A percentile compares a stretch with the other conserved stretches of the same genome.
phyloP scores from a whole-genome alignment of 92 coral and sea anemone genomes.

The Porites cylindrica region DNA sequence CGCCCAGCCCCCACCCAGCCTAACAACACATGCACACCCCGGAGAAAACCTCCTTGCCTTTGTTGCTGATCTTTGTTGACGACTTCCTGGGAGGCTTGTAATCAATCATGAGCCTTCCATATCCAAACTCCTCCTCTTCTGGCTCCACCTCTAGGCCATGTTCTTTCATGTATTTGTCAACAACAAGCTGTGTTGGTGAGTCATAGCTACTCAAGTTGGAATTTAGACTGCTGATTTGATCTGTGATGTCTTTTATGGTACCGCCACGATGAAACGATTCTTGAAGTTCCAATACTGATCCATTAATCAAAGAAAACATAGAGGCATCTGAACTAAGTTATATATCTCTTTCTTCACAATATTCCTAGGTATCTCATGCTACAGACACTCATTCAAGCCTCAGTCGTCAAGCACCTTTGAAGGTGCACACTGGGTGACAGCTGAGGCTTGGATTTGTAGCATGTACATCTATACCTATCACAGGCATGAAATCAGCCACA shows the following conservation, averaged over 20 bases:
- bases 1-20: neutral
- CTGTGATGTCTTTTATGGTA: slow-evolving; percentile 85
- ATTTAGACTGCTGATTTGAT: slow-evolving; percentile 83
- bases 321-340: neutral
- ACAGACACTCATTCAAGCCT: too few species aligned
- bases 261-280: slow-evolving; percentile 85
- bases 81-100: slow-evolving; percentile 84
- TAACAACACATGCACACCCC: neutral
- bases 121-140: slow-evolving; percentile 94
- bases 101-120: slow-evolving; percentile 91
- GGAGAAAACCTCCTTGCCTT: slow-evolving; percentile 46
- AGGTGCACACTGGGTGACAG: too few species aligned
- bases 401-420: too few species aligned
- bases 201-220: slow-evolving; percentile 71
- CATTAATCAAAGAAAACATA: slow-evolving; percentile 26
- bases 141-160: slow-evolving; percentile 70
- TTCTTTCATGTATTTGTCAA: slow-evolving; percentile 88
- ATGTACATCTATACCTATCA: too few species aligned
- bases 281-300: slow-evolving; percentile 49
- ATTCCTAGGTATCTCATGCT: neutral
- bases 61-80: slow-evolving; percentile 65
- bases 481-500: too few species aligned
- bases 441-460: too few species aligned
- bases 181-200: slow-evolving; percentile 83
- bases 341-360: neutral